Percentiles rank a stretch among this genome's conserved stretches.
Conservation (phyloP, 2,797 vertebrate species). For the Acropternis orthonyx region DNA sequence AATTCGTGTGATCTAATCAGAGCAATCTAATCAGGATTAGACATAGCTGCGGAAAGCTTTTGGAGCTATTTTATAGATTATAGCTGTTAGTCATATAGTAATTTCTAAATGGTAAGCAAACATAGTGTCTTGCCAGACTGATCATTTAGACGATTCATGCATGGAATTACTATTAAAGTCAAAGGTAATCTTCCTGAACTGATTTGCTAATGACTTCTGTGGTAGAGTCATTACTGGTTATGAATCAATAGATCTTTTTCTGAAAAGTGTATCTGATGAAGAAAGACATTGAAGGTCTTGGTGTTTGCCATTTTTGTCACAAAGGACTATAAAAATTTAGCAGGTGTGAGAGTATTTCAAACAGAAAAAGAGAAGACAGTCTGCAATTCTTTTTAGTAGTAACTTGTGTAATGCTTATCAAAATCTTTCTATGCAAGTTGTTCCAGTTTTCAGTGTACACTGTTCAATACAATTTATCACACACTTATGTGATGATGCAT, state of each 20-base stretch:
- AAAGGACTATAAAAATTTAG: neutral
- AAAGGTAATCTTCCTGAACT: constrained; percentile 17
- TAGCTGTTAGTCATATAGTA: neutral
- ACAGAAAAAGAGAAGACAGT: neutral
- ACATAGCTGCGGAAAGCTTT: neutral
- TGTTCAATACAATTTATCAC: neutral
- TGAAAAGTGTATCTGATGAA: neutral
- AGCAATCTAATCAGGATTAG: neutral
- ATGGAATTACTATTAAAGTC: neutral
- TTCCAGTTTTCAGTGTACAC: neutral
- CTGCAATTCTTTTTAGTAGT: neutral
- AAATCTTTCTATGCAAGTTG: neutral
- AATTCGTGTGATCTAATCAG: neutral
- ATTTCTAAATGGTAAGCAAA: constrained; percentile 17
- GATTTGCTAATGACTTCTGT: neutral
- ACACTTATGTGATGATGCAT: neutral
- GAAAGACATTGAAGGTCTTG: neutral
- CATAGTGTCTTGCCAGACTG: neutral
- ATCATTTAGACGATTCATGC: neutral
- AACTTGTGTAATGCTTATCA: neutral
- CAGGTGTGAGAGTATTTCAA: neutral
- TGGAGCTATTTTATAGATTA: neutral
- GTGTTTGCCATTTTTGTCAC: neutral
- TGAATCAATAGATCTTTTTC: neutral
- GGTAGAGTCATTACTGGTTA: neutral